phyloP scores from a whole-genome alignment of 2,888 invertebrate genomes.

The Bembecia ichneumoniformis region DNA sequence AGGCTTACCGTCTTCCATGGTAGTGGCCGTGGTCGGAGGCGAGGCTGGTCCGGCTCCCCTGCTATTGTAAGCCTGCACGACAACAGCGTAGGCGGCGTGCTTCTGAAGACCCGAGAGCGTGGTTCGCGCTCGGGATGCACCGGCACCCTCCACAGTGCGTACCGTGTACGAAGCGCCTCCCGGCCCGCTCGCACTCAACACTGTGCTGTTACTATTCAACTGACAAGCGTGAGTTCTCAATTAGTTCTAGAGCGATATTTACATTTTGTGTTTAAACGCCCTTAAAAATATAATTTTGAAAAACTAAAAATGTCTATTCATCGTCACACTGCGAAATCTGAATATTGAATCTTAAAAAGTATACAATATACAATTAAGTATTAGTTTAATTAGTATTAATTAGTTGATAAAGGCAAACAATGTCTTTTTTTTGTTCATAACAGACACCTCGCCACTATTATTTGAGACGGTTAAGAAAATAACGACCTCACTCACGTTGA shows the following conservation, averaged over 20 bases:
- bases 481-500: too few species aligned
- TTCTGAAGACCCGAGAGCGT: constrained; percentile 80
- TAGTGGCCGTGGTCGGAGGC: constrained; percentile 83
- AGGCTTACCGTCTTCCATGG: constrained; percentile 83
- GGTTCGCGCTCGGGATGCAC: constrained; percentile 76
- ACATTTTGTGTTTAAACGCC: too few species aligned
- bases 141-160: constrained; percentile 83
- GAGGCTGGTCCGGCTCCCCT: constrained; percentile 89
- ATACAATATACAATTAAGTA: too few species aligned
- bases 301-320: too few species aligned
- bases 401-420: too few species aligned
- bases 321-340: too few species aligned
- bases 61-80: constrained; percentile 90
- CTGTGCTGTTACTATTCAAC: constrained; percentile 60
- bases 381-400: too few species aligned
- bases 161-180: constrained; percentile 76
- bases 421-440: too few species aligned
- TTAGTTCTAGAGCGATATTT: not conserved
- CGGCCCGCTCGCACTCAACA: constrained; percentile 57
- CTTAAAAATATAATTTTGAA: too few species aligned
- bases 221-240: constrained; percentile 14
- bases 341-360: too few species aligned
- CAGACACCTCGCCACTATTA: too few species aligned
- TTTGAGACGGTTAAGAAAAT: too few species aligned
- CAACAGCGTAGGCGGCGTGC: constrained; percentile 84